Evolutionary conservation across 2,888 invertebrate genomes (phyloP), one percentile per base, ranked within the genome.

Genomic region (Petrolisthes manimaculis): DNA sequence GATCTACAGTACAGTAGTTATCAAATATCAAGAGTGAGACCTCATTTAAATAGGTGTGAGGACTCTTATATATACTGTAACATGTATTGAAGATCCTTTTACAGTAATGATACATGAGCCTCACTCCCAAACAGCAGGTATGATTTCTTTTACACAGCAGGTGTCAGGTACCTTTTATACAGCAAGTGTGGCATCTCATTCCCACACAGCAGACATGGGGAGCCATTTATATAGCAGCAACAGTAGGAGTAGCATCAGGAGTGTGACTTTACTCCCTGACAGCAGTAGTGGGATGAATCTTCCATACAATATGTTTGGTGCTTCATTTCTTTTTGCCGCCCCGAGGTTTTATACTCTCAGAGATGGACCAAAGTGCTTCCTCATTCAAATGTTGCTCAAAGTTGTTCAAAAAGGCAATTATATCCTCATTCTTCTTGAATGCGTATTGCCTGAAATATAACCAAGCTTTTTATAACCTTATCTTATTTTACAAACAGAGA

Each of bases 351-450:
- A 99, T 98, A 91, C 95, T 96, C 94, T 99, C 98, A 0, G 99
- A 99, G 92, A 99, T 96, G 93, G 98, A 97, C 99, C 99, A 99
- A 96, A 99, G 97, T 88, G 97, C 97, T 93, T 99, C 99, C 94
- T 99, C 99, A 93, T 96, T 96, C 92, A 99, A 95, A 93, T 96
- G 97, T 93, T 98, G 97, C 93, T 98, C 97, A 94, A 99, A 99
- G 94, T 97, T 97, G 94, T 97, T 97, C 94, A 99, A 98, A 94
- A 98, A 98, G 92, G 96, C 95, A 92, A 99, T 96, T 92, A 99
- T 97, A 92, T 96, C 96, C 93, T 98, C 98, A 93, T 97, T 97
- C 93, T 96, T 97, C 94, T 97, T 97, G 93, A 97, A 97, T 92
- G 95, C 95, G 95, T 99, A 98, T 92, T 97, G 96, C 93, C 98